Base-by-base conservation (phyloP, 2,113 vertebrate genomes). In the Sakesphorus luctuosus region DNA sequence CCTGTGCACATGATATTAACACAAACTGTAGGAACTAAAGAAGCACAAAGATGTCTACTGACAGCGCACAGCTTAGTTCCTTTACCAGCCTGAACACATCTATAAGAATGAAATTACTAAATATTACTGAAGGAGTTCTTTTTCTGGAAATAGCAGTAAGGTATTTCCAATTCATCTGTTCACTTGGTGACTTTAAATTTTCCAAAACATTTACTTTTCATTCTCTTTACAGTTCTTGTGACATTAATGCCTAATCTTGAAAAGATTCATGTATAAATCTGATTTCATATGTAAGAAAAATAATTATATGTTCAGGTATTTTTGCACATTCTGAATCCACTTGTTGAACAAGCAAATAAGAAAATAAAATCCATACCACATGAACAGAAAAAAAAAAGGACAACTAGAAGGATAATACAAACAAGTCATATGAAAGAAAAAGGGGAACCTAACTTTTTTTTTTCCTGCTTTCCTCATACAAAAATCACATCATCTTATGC, bases 361-460 rank as follows among this genome's bases (percentile, higher is more conserved):
- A 83, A 90, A 76, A 18, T 2, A 79, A 88, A 78, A 72, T 31
- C 11, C 67, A 55, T 90, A 16, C 4, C 13, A 6, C 5, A 38
- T 18, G 19, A 89, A 66, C 2, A 74, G 28, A 13, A 46, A 47
- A 71, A 65, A 40, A 44, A 24, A 43, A 50, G 2, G 7, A 61
- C 9, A 68, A 7, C 25, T 68, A 58, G 56, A 55, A 68, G 7
- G 15, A 83, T 38, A 29, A 4, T 83, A 38, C 67, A 80, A 86
- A 28, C 6, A 59, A 5, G 4, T 78, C 26, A 52, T 17, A 36
- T 17, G 14, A 81, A 58, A 33, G 35, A 59, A 82, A 65, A 85
- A 35, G 7, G 7, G 62, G 2, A 2, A 1, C 3, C 5, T 55
- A 74, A 50, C 0, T 3, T 18, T 59, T 66, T 56, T 56, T 66